Percentiles rank a stretch among this genome's conserved stretches.
phyloP scores from a whole-genome alignment of 2,888 invertebrate genomes.

The Esperia sulphurella region DNA sequence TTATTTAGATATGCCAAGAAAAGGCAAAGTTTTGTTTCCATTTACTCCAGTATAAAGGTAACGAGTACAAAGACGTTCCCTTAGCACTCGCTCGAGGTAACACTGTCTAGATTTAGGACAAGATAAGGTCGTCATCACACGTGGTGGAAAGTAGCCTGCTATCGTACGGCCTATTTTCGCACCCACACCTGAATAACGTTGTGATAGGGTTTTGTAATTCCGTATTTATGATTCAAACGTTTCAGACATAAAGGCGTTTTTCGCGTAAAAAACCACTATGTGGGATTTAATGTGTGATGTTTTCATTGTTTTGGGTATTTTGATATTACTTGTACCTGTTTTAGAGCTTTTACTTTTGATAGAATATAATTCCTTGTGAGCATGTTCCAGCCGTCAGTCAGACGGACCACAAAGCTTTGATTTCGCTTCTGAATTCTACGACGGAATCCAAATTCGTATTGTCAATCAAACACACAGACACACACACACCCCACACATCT shows the following conservation, averaged over 20 bases:
- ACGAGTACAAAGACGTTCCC: conserved; percentile 17
- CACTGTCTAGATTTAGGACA: conserved; percentile 61
- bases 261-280: background rate
- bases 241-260: conserved; percentile 3
- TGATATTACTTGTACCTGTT: no score
- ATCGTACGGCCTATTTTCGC: conserved; percentile 64
- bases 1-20: no score
- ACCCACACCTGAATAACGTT: conserved; percentile 56
- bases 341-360: no score
- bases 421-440: no score
- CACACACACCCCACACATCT: no score
- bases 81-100: conserved; percentile 26
- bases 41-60: background rate
- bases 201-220: conserved; percentile 43
- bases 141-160: conserved; percentile 41
- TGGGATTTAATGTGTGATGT: background rate
- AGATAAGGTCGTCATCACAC: conserved; percentile 68
- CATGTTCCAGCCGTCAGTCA: no score
- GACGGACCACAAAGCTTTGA: no score
- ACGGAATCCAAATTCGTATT: no score
- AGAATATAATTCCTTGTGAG: no score
- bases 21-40: no score
- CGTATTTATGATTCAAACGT: conserved; percentile 16
- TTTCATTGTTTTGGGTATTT: background rate
- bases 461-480: no score